phyloP scores from a whole-genome alignment of 2,797 vertebrate genomes.

The Galagoides demidoff region DNA sequence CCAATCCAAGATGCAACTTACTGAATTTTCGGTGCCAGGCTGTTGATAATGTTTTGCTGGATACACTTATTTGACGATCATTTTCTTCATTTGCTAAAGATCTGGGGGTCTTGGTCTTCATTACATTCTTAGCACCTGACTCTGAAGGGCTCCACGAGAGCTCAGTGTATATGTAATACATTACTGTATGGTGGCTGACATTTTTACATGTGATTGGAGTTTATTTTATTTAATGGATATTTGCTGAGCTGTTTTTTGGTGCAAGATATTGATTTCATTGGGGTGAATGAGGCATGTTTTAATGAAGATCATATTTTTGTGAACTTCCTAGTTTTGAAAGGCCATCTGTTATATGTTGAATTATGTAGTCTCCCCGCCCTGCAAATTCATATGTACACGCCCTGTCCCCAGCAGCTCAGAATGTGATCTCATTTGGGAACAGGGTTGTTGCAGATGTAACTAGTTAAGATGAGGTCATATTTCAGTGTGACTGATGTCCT shows the following conservation, averaged over 20 bases:
- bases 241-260: not conserved
- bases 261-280: not conserved
- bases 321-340: not conserved
- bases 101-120: not conserved
- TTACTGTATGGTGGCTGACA: not conserved
- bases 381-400: not conserved
- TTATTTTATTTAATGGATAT: not conserved
- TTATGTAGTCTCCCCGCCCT: too few relatives aligned
- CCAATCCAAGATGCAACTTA: not conserved
- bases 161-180: too few relatives aligned
- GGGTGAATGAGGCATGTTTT: not conserved
- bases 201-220: not conserved
- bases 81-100: not conserved
- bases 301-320: not conserved
- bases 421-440: too few relatives aligned
- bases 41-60: not conserved
- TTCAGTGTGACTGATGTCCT: not conserved
- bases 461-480: not conserved
- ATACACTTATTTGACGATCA: not conserved
- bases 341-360: not conserved
- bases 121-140: too few relatives aligned
- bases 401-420: not conserved
- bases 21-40: not conserved
- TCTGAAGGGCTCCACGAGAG: not conserved
- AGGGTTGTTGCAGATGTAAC: not conserved